phyloP scores from a whole-genome alignment of 2,888 invertebrate genomes.

The Cantharis nigra region DNA sequence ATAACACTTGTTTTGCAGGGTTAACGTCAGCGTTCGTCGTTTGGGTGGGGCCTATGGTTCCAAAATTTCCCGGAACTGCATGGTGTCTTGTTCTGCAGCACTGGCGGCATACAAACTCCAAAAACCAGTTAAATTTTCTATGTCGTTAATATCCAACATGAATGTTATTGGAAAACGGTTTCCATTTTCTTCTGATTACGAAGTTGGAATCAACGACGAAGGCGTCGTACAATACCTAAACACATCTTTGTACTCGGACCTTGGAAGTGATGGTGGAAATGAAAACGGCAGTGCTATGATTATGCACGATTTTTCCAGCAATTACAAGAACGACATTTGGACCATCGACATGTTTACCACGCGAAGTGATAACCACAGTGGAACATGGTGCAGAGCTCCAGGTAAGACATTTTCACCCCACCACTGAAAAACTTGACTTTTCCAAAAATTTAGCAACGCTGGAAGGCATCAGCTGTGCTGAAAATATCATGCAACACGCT shows the following conservation, averaged over 20 bases:
- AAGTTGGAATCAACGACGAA: constrained; percentile 65
- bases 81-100: constrained; percentile 68
- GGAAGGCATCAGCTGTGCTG: constrained; percentile 67
- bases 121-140: constrained; percentile 69
- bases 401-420: constrained; percentile 53
- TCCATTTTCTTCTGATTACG: constrained; percentile 66
- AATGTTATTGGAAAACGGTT: constrained; percentile 69
- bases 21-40: constrained; percentile 73
- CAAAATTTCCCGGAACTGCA: constrained; percentile 68
- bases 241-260: constrained; percentile 60
- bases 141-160: constrained; percentile 76
- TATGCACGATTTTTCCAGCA: constrained; percentile 57
- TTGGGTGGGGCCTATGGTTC: constrained; percentile 83
- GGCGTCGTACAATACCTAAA: constrained; percentile 72
- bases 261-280: constrained; percentile 58
- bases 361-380: constrained; percentile 67
- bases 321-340: constrained; percentile 65
- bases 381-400: constrained; percentile 70
- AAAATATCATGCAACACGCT: constrained; percentile 71
- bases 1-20: constrained; percentile 54
- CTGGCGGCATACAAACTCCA: constrained; percentile 68
- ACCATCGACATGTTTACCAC: constrained; percentile 56
- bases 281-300: constrained; percentile 56
- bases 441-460: constrained; percentile 58
- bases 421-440: too few species aligned